A percentile compares a stretch with the other conserved stretches of the same genome.
Conservation (phyloP, 1,140 invertebrate species). For the Cherax quadricarinatus region DNA sequence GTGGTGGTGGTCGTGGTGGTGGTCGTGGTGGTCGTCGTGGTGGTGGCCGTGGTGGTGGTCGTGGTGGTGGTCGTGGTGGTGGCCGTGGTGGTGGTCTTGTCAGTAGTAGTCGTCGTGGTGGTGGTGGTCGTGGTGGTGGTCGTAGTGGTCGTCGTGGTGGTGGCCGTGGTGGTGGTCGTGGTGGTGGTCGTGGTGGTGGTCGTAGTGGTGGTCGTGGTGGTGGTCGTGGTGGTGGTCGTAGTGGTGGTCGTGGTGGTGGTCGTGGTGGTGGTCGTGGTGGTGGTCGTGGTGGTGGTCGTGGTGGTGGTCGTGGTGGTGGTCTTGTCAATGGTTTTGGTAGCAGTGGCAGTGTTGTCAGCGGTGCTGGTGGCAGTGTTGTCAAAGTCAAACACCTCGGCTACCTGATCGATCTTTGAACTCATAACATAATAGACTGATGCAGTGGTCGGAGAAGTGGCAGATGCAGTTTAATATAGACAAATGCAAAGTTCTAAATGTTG, state of each 20-base stretch:
- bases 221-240: not conserved
- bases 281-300: not conserved
- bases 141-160: not conserved
- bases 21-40: not conserved
- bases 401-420: too few relatives aligned
- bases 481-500: too few relatives aligned
- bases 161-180: not conserved
- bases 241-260: conserved; percentile 17
- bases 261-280: not conserved
- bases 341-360: too few relatives aligned
- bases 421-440: too few relatives aligned
- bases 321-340: too few relatives aligned
- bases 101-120: too few relatives aligned
- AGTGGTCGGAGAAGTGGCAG: too few relatives aligned
- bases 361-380: too few relatives aligned
- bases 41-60: not conserved
- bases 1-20: conserved; percentile 3
- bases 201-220: too few relatives aligned
- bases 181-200: not conserved
- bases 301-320: not conserved
- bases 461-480: too few relatives aligned
- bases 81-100: too few relatives aligned
- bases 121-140: not conserved
- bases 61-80: not conserved
- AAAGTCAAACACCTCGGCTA: too few relatives aligned